A percentile compares a stretch with the other conserved stretches of the same genome.
phyloP scores from a whole-genome alignment of 2,113 vertebrate species.

The Malurus elegans region DNA sequence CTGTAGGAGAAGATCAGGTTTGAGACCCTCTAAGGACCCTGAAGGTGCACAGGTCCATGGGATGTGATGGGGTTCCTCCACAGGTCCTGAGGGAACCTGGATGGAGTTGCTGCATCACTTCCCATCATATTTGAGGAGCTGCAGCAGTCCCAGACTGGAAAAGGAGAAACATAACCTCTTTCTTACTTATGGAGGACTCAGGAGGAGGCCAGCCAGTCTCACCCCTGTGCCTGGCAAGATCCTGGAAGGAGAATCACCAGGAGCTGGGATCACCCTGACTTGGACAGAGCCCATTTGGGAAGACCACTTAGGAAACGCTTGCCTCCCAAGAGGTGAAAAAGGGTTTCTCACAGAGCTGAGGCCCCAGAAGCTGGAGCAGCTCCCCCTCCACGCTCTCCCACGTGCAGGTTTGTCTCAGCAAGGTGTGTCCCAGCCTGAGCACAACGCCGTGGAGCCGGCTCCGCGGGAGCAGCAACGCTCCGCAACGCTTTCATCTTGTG shows the following conservation, averaged over 20 bases:
- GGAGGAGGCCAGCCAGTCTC: background rate
- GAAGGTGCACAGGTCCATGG: background rate
- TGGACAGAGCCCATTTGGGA: background rate
- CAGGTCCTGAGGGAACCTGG: background rate
- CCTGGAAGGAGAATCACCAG: background rate
- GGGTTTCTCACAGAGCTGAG: background rate
- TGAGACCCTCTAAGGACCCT: background rate
- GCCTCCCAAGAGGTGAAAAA: background rate
- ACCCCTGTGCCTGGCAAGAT: background rate
- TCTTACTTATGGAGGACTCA: background rate
- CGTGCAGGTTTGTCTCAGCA: background rate
- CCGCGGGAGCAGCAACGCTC: background rate
- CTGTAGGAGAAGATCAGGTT: background rate
- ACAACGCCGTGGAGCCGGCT: background rate
- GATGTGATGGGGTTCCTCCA: background rate
- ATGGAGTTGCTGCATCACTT: background rate
- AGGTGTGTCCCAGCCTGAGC: background rate
- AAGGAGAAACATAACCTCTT: background rate
- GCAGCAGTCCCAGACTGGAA: background rate
- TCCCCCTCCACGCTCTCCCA: background rate
- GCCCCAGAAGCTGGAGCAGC: background rate
- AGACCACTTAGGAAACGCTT: background rate
- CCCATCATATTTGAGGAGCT: background rate
- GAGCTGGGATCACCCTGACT: background rate
- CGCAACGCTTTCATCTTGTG: slow-evolving; percentile 2